Conservation (phyloP, 2,113 vertebrate species). For the Hylia prasina region DNA sequence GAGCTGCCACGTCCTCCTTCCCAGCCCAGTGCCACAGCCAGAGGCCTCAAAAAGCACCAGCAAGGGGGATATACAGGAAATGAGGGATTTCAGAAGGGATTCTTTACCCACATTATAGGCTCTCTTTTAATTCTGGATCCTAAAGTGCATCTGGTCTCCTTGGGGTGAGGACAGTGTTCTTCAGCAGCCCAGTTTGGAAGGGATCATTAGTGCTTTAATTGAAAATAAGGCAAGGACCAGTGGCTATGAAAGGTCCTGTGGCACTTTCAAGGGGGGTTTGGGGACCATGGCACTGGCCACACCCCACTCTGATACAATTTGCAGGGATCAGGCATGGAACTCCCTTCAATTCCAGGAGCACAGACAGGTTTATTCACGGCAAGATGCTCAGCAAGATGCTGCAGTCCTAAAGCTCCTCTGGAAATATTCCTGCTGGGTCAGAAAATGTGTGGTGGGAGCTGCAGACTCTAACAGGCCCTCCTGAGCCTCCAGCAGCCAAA, state of each 20-base stretch:
- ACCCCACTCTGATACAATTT: neutral
- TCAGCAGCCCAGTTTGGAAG: neutral
- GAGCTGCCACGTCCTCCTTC: neutral
- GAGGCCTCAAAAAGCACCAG: neutral
- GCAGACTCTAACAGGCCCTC: accelerated
- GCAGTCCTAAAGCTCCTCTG: neutral
- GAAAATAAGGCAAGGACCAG: neutral
- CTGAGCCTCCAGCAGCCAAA: neutral
- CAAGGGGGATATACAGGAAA: neutral
- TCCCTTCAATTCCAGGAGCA: neutral
- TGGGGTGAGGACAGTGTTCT: neutral
- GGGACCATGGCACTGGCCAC: neutral
- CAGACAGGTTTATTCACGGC: accelerated
- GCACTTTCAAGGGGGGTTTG: neutral
- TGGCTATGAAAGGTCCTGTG: neutral
- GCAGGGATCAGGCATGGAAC: neutral
- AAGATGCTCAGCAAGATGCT: neutral
- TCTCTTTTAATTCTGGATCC: neutral
- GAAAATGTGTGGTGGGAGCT: neutral
- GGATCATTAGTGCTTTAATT: neutral
- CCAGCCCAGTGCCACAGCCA: neutral
- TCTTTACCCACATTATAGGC: neutral
- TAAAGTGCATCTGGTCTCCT: neutral
- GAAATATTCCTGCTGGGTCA: neutral
- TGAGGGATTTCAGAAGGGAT: neutral